These are phyloP conservation scores for Acipenser ruthenus DNA, from an alignment of 2,797 vertebrate genomes.

Conservation along the genomic window DNA sequence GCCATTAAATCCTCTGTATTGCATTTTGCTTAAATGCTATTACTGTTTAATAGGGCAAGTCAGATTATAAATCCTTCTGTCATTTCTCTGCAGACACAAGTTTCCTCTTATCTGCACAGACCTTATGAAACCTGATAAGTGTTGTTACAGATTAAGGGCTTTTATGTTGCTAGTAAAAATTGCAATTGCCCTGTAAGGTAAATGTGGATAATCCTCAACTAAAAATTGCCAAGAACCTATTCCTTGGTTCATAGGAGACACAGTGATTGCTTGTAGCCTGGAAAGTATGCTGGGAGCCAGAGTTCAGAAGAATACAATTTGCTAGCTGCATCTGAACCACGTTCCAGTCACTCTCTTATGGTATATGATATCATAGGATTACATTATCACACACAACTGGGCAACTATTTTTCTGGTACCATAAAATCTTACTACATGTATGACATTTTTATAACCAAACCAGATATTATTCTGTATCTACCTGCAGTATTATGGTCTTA, in stretches of 20 bases:
- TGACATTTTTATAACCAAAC: too few relatives aligned
- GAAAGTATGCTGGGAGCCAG: too few relatives aligned
- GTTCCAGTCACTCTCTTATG: too few relatives aligned
- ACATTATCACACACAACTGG: too few relatives aligned
- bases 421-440: too few relatives aligned
- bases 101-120: slow-evolving; percentile 20
- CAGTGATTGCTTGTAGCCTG: too few relatives aligned
- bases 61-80: slow-evolving; percentile 21
- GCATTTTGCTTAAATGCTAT: slow-evolving; percentile 26
- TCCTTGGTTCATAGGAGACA: neutral
- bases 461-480: too few relatives aligned
- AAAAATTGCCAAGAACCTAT: slow-evolving; percentile 14
- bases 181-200: slow-evolving; percentile 11
- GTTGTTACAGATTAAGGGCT: slow-evolving; percentile 19
- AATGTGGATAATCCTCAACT: slow-evolving; percentile 20
- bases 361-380: too few relatives aligned
- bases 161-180: slow-evolving; percentile 19
- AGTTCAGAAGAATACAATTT: too few relatives aligned
- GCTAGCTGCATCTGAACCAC: too few relatives aligned
- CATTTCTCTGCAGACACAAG: slow-evolving; percentile 21
- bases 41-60: slow-evolving; percentile 19
- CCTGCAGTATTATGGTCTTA: too few relatives aligned
- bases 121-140: slow-evolving; percentile 25
- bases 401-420: too few relatives aligned
- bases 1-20: slow-evolving; percentile 12